phyloP scores from a whole-genome alignment of 2,888 invertebrate genomes.

The Xestia rhomboidea region DNA sequence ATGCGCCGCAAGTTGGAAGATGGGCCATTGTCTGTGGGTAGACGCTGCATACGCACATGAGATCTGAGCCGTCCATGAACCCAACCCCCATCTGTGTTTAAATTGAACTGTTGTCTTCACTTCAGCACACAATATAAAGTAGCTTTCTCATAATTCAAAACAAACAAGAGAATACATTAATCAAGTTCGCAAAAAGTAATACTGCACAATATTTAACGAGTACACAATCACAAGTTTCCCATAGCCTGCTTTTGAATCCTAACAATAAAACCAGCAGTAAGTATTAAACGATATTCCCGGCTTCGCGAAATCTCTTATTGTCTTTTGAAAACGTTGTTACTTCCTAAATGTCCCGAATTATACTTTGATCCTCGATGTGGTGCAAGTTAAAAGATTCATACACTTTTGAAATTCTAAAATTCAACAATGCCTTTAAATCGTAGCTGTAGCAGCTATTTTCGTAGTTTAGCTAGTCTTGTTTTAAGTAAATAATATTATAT shows the following conservation, averaged over 20 bases:
- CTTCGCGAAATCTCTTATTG: slow-evolving; percentile 77
- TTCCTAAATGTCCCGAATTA: slow-evolving; percentile 72
- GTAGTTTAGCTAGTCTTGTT: too few species aligned
- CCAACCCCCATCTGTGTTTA: neutral
- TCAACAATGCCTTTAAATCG: neutral
- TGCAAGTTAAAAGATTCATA: slow-evolving; percentile 55
- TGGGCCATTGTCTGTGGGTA: neutral
- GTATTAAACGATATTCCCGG: slow-evolving; percentile 77
- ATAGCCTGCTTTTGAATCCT: slow-evolving; percentile 62
- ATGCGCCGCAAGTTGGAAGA: neutral
- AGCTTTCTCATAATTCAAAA: neutral
- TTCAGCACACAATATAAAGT: neutral
- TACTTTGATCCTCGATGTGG: slow-evolving; percentile 68
- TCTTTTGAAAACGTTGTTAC: slow-evolving; percentile 77
- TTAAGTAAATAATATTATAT: too few species aligned
- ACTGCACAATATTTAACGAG: slow-evolving; percentile 9
- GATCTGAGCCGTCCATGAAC: neutral
- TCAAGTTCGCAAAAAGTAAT: neutral
- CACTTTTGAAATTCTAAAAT: neutral
- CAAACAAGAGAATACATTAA: neutral
- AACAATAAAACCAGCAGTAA: slow-evolving; percentile 73
- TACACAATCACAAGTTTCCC: slow-evolving; percentile 29
- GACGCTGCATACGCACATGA: neutral
- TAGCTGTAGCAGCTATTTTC: neutral
- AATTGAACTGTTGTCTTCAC: neutral